Evolutionary conservation across 2,797 vertebrate genomes (phyloP).

Genomic region (Coreius guichenoti): DNA sequence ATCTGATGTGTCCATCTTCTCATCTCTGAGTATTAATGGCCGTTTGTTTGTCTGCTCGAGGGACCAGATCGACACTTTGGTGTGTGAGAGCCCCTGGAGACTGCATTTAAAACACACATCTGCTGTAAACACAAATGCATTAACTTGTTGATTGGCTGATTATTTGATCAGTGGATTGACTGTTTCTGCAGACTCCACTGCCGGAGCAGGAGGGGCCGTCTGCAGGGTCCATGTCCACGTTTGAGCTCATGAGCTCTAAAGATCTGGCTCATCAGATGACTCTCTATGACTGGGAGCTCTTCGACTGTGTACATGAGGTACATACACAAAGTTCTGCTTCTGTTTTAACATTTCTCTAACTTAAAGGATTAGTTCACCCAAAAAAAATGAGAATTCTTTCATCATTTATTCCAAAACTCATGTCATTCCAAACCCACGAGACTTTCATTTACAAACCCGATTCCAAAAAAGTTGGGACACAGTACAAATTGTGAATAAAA

Average conservation of each 20-base stretch:
- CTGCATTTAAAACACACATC: constrained; percentile 21
- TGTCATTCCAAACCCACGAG: neutral
- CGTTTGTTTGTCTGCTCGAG: constrained; percentile 91
- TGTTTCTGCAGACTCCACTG: constrained; percentile 82
- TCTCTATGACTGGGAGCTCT: constrained; percentile 97
- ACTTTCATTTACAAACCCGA: no score
- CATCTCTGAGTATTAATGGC: constrained; percentile 92
- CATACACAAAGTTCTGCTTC: constrained; percentile 17
- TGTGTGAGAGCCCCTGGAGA: constrained; percentile 72
- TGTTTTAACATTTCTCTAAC: constrained; percentile 61
- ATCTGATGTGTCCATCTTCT: constrained; percentile 94
- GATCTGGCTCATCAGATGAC: constrained; percentile 97
- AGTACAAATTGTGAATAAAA: no score
- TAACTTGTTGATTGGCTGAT: neutral
- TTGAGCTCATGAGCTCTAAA: constrained; percentile 98
- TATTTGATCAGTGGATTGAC: neutral
- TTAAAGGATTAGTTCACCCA: neutral
- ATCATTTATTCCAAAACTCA: neutral
- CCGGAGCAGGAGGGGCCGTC: constrained; percentile 94
- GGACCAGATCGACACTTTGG: constrained; percentile 93
- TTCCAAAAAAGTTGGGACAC: no score
- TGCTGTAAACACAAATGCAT: constrained; percentile 1
- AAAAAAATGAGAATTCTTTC: neutral
- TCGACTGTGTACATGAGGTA: constrained; percentile 98
- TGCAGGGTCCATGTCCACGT: constrained; percentile 85